A percentile compares a stretch with the other conserved stretches of the same genome.
These are phyloP conservation scores for Cotesia vestalis DNA, from an alignment of 1,140 invertebrate species.

Conservation along the genomic window DNA sequence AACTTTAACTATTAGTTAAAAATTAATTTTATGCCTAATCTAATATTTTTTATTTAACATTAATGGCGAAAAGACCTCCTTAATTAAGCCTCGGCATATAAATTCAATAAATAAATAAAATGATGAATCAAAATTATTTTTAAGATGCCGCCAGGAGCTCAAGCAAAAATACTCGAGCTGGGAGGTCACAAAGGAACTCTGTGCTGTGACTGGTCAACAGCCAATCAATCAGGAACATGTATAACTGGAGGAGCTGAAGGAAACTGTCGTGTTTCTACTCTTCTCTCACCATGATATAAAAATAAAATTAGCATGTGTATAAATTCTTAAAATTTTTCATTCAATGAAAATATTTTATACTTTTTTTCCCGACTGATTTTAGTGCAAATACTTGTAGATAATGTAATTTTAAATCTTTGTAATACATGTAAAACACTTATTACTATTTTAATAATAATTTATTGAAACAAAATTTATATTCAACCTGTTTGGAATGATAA, in stretches of 20 bases:
- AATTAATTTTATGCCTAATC: too few relatives aligned
- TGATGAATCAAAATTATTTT: too few relatives aligned
- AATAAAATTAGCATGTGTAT: conserved; percentile 61
- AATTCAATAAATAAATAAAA: too few relatives aligned
- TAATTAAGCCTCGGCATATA: too few relatives aligned
- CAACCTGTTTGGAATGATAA: conserved; percentile 50
- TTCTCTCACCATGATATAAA: conserved; percentile 67
- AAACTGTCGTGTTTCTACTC: conserved; percentile 70
- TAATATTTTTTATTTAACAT: too few relatives aligned
- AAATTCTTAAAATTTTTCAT: conserved; percentile 54
- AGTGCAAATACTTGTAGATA: conserved; percentile 39
- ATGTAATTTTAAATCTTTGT: conserved; percentile 38
- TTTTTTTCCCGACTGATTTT: conserved; percentile 20
- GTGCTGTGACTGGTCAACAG: conserved; percentile 74
- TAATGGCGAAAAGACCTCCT: too few relatives aligned
- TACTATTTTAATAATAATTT: conserved; percentile 9
- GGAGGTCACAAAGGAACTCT: conserved; percentile 69
- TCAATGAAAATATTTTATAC: not conserved
- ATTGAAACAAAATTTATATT: not conserved
- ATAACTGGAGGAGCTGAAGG: conserved; percentile 72
- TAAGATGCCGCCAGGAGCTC: conserved; percentile 60
- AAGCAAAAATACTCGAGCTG: conserved; percentile 67
- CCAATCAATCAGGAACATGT: conserved; percentile 72
- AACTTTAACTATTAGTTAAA: too few relatives aligned
- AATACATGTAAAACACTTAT: conserved; percentile 27